Evolutionary conservation across 1,140 invertebrate genomes (phyloP).

Genomic region (Heliconius hermathena): DNA sequence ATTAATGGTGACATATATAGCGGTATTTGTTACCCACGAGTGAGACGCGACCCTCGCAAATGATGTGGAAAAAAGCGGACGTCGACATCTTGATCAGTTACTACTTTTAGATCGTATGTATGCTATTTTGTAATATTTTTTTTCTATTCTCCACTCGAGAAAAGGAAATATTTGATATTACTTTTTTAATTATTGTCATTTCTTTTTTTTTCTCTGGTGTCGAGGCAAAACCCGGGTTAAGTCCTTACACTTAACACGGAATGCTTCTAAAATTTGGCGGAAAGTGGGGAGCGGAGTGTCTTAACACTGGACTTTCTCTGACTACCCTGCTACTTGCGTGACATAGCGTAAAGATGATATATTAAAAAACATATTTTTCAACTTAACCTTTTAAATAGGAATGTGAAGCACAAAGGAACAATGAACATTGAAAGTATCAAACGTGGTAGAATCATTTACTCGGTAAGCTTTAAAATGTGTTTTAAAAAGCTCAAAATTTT

Average conservation of each 20-base stretch:
- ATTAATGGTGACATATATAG: slow-evolving; percentile 23
- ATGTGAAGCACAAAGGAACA: not conserved
- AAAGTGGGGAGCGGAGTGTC: not conserved
- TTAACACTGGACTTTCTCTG: not conserved
- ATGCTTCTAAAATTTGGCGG: no score
- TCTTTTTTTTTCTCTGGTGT: no score
- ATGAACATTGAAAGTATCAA: slow-evolving; percentile 1
- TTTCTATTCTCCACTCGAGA: not conserved
- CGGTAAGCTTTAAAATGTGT: not conserved
- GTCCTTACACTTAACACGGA: no score
- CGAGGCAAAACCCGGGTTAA: no score
- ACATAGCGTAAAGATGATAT: no score
- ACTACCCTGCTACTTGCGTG: no score
- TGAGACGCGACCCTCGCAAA: slow-evolving; percentile 34
- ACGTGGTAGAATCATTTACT: slow-evolving; percentile 3
- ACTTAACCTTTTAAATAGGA: not conserved
- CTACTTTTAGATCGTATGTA: not conserved
- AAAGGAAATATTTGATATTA: no score
- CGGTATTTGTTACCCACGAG: slow-evolving; percentile 30
- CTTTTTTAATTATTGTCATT: no score
- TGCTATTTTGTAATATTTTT: not conserved
- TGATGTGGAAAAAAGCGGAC: slow-evolving; percentile 30
- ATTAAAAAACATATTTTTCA: not conserved
- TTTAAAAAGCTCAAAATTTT: not conserved
- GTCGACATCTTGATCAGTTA: slow-evolving; percentile 16